Percentiles rank a stretch among this genome's conserved stretches.
Conservation (phyloP, 30 jellyfish, hydroid and myxozoan species). For the Hydra vulgaris region DNA sequence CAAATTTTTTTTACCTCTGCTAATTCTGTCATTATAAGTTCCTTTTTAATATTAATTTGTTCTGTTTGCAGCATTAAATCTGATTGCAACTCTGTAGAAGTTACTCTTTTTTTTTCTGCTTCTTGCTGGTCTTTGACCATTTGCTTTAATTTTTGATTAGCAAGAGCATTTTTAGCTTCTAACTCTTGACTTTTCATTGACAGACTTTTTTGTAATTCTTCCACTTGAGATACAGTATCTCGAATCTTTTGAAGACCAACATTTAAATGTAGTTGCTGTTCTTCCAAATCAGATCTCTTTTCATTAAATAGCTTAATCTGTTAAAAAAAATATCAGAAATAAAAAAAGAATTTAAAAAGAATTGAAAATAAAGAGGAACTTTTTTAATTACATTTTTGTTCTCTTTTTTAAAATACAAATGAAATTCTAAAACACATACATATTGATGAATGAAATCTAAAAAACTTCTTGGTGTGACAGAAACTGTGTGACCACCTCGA, state of each 20-base stretch:
- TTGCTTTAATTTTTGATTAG: constrained; percentile 86
- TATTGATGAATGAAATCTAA: constrained; percentile 94
- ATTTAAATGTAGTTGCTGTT: constrained; percentile 94
- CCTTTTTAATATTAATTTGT: constrained; percentile 72
- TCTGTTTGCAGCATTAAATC: constrained; percentile 83
- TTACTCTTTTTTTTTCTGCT: constrained; percentile 95
- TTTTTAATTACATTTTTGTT: too few relatives aligned
- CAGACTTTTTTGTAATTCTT: constrained; percentile 87
- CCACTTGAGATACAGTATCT: constrained; percentile 96
- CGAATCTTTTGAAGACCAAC: constrained; percentile 93
- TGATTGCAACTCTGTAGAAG: constrained; percentile 89
- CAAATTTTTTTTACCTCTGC: constrained; percentile 40
- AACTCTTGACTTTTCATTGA: constrained; percentile 91
- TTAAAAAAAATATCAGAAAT: neutral
- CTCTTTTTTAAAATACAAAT: neutral
- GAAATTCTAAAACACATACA: constrained; percentile 37
- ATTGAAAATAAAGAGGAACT: too few relatives aligned
- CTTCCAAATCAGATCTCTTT: constrained; percentile 91
- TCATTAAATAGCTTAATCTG: constrained; percentile 89
- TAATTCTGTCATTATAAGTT: constrained; percentile 77
- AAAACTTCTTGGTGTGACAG: constrained; percentile 93
- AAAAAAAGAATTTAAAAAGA: too few relatives aligned
- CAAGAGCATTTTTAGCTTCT: constrained; percentile 94
- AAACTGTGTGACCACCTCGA: constrained; percentile 95
- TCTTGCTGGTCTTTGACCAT: constrained; percentile 99